Conservation (phyloP, 2,888 invertebrate species). For the Agrochola litura region DNA sequence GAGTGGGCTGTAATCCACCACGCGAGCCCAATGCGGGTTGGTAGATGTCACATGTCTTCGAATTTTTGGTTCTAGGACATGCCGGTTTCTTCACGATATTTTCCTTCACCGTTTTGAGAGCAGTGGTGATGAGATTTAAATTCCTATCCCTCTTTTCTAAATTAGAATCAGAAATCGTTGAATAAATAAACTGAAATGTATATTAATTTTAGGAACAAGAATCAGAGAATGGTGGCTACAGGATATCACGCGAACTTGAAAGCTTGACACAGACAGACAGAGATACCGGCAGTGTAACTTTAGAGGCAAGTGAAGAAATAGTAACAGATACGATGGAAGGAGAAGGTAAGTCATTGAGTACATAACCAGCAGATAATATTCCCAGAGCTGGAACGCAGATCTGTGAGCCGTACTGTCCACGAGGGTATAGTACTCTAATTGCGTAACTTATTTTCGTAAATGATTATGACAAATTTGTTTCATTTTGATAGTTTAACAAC, state of each 20-base stretch:
- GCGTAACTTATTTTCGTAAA: too few relatives aligned
- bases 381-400: too few relatives aligned
- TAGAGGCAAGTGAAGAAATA: conserved; percentile 11
- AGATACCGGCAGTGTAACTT: not conserved
- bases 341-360: conserved; percentile 6
- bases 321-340: conserved; percentile 36
- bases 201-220: conserved; percentile 52
- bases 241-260: conserved; percentile 18
- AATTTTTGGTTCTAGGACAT: not conserved
- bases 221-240: conserved; percentile 55
- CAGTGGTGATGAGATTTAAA: not conserved
- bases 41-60: not conserved
- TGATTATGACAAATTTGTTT: too few relatives aligned
- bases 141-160: not conserved
- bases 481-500: too few relatives aligned
- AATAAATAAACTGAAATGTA: not conserved
- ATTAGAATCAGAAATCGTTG: not conserved
- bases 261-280: conserved; percentile 18
- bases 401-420: too few relatives aligned
- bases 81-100: not conserved
- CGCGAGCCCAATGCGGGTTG: not conserved
- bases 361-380: not conserved
- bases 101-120: not conserved
- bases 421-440: too few relatives aligned
- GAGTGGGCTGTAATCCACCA: not conserved